Percentiles rank a stretch among this genome's conserved stretches.
Conservation (phyloP, 1,140 invertebrate genomes). For the Microplitis demolitor region DNA sequence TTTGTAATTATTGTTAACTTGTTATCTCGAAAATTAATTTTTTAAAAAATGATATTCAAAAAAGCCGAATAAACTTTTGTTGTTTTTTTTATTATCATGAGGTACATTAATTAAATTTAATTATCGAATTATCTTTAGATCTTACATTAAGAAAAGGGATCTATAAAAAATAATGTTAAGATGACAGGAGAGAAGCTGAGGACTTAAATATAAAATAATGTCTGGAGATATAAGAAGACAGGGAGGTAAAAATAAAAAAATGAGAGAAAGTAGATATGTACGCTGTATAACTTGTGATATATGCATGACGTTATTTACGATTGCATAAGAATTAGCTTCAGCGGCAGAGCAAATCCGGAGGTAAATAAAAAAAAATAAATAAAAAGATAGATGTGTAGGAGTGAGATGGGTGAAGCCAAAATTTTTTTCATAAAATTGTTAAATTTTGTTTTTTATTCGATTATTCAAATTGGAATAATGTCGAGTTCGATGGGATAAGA, state of each 20-base stretch:
- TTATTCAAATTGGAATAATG: no score
- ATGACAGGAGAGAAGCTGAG: background rate
- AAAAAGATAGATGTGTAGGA: background rate
- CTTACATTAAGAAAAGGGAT: no score
- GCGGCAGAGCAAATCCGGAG: slow-evolving; percentile 28
- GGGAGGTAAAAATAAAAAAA: background rate
- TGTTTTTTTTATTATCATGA: no score
- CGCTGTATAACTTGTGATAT: slow-evolving; percentile 52
- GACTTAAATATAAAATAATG: background rate
- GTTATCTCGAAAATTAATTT: no score
- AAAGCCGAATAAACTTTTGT: no score
- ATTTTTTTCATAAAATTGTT: no score
- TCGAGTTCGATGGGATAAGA: no score
- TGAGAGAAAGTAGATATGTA: slow-evolving; percentile 21
- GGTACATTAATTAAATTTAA: no score
- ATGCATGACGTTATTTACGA: slow-evolving; percentile 55
- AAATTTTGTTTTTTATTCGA: no score
- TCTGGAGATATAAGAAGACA: background rate
- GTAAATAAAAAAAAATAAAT: slow-evolving; percentile 32
- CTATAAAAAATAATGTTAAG: background rate
- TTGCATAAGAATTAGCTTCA: slow-evolving; percentile 55
- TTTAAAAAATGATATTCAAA: no score
- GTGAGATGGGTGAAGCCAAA: background rate
- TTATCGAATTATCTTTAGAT: no score
- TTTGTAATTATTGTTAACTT: no score